Conservation (phyloP, 2,113 vertebrate species). For the Percopsis transmontana region DNA sequence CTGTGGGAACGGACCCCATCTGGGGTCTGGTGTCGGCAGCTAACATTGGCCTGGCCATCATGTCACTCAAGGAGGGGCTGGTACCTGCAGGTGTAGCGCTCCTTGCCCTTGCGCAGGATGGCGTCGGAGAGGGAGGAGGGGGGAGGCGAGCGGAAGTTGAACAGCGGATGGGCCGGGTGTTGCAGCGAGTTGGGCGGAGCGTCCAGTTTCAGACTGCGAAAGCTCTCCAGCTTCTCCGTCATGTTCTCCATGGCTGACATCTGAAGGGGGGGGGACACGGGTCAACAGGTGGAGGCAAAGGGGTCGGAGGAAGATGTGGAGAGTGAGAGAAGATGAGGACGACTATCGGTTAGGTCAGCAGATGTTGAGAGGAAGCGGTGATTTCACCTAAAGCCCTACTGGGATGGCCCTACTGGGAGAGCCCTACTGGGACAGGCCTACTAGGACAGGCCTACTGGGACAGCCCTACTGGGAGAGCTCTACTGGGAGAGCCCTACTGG, state of each 20-base stretch:
- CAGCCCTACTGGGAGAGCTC: no score
- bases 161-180: constrained; percentile 92
- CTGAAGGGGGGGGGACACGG: constrained; percentile 68
- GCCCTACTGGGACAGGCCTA: no score
- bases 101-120: constrained; percentile 98
- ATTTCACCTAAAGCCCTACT: no score
- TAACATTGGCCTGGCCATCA: no score
- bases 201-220: constrained; percentile 91
- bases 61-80: neutral
- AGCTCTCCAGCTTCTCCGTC: constrained; percentile 97
- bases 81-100: constrained; percentile 98
- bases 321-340: neutral
- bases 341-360: no score
- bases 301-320: no score
- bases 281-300: no score
- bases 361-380: no score
- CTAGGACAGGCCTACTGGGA: no score
- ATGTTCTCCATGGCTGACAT: constrained; percentile 99
- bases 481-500: no score
- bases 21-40: no score
- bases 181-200: constrained; percentile 85
- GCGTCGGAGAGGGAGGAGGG: constrained; percentile 94
- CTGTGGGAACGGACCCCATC: neutral
- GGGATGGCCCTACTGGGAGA: no score
- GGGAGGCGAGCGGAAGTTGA: constrained; percentile 94